Evolutionary conservation across 2,113 vertebrate genomes (phyloP).

Genomic region (Quiscalus mexicanus): DNA sequence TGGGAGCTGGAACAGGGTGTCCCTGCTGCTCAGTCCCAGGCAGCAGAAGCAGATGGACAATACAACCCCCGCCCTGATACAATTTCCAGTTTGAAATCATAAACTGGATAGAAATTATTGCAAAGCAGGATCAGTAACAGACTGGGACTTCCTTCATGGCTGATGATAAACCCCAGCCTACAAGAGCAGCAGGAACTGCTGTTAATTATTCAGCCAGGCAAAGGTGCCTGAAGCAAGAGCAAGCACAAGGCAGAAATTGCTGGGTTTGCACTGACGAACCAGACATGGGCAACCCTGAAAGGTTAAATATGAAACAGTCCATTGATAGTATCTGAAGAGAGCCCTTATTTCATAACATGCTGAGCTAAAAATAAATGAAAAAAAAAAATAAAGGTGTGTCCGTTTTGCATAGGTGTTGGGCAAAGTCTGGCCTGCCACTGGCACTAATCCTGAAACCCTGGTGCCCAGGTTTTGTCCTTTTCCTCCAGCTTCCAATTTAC

Average conservation of each 20-base stretch:
- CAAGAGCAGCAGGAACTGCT: background rate
- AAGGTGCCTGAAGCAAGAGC: background rate
- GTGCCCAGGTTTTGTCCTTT: background rate
- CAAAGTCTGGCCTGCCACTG: background rate
- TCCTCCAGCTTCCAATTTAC: background rate
- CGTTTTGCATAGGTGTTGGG: background rate
- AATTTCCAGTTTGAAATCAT: background rate
- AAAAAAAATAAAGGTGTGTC: background rate
- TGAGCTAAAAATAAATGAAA: background rate
- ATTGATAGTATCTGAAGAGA: background rate
- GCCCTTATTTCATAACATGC: background rate
- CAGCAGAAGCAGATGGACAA: background rate
- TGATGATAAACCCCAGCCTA: background rate
- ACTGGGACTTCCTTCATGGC: background rate
- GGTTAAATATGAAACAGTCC: background rate
- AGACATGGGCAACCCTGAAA: background rate
- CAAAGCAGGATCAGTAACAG: background rate
- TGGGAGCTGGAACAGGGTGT: background rate
- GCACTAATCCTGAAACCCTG: background rate
- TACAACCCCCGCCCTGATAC: accelerated
- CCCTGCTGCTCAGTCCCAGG: background rate
- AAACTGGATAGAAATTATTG: background rate
- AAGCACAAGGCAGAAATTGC: too few relatives aligned
- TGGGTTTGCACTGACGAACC: accelerated
- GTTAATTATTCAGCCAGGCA: background rate